Percentiles rank a stretch among this genome's conserved stretches.
Evolutionary conservation across 2,797 vertebrate species (phyloP).

Genomic region (Strix occidentalis): DNA sequence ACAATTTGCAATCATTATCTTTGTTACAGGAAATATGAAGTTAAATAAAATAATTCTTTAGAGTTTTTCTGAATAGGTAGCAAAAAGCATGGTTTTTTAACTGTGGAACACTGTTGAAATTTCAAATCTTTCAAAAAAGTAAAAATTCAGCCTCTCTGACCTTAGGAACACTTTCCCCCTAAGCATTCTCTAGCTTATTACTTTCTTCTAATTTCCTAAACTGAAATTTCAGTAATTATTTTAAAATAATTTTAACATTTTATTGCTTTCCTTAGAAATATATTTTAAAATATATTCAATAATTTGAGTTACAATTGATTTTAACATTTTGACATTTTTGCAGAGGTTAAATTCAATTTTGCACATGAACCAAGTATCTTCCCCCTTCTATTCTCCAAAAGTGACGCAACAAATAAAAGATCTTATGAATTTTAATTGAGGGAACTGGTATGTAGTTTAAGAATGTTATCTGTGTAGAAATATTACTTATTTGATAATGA

Average conservation of each 20-base stretch:
- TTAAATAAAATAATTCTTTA: not conserved
- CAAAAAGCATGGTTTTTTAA: not conserved
- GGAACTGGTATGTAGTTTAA: not conserved
- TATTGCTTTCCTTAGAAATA: not conserved
- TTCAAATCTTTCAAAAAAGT: accelerated
- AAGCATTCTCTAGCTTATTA: not conserved
- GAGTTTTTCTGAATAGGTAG: not conserved
- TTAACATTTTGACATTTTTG: not conserved
- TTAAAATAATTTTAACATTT: not conserved
- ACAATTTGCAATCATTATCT: not conserved
- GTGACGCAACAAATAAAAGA: not conserved
- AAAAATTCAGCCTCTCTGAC: not conserved
- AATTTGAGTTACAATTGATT: not conserved
- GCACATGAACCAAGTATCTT: not conserved
- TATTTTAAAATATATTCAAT: not conserved
- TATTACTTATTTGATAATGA: not conserved
- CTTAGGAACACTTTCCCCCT: not conserved
- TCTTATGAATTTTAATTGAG: not conserved
- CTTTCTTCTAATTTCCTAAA: not conserved
- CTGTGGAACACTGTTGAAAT: not conserved
- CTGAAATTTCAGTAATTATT: not conserved
- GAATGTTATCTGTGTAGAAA: not conserved
- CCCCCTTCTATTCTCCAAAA: not conserved
- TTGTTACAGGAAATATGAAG: accelerated
- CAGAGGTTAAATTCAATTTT: not conserved